phyloP scores from a whole-genome alignment of 1,140 invertebrate genomes.

The Diuraphis noxia region DNA sequence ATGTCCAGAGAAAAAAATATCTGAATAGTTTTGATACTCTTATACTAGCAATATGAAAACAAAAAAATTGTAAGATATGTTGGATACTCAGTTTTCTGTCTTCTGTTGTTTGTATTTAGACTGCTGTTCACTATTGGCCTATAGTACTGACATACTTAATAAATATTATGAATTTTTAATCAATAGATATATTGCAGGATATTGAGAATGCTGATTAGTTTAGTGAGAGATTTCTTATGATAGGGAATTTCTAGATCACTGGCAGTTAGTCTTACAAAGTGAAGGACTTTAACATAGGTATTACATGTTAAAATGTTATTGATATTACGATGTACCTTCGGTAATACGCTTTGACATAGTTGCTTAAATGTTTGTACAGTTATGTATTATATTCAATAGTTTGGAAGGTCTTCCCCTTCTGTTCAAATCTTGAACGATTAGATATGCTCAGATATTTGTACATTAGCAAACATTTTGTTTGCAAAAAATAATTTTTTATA shows the following conservation, averaged over 20 bases:
- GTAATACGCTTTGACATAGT: not conserved
- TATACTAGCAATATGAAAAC: no score
- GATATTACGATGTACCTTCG: not conserved
- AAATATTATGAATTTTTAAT: no score
- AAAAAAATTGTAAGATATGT: no score
- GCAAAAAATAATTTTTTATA: not conserved
- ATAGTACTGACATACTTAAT: no score
- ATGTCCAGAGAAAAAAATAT: no score
- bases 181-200: not conserved
- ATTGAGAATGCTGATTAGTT: not conserved
- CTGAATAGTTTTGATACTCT: no score
- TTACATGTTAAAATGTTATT: not conserved
- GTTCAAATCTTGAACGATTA: not conserved
- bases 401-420: accelerated
- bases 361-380: not conserved
- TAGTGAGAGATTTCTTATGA: not conserved
- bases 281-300: not conserved
- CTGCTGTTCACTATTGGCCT: no score
- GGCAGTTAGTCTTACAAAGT: not conserved
- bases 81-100: no score
- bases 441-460: not conserved
- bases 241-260: not conserved
- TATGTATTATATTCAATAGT: not conserved
- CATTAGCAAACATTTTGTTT: not conserved
- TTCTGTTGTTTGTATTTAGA: no score